Base-by-base conservation (phyloP, 2,113 vertebrate genomes). In the Seriola rivoliana region DNA sequence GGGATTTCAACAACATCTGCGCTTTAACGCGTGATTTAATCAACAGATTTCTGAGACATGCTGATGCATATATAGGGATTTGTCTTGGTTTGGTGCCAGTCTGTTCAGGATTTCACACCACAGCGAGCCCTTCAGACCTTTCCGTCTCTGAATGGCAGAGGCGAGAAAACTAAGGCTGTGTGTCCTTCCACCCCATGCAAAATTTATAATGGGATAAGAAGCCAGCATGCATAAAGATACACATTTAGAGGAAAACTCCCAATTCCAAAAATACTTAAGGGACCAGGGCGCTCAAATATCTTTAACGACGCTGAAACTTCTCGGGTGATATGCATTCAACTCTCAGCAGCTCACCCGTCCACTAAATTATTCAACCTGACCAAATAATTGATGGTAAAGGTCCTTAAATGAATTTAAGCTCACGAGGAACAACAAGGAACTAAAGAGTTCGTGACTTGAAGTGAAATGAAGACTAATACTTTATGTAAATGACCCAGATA, bases 371-470 rank as follows among this genome's bases (percentile, higher is more conserved):
- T 93, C 55, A 92, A 13, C 68, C 34, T 52, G 11, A 80, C 78
- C 77, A 82, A 93, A 92, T 93, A 90, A 92, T 90, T 91, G 25
- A 92, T 90, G 64, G 62, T 67, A 8, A 71, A 88, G 55, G 68
- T 81, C 64, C 83, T 70, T 38, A 32, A 82, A 84, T 75, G 19
- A 82, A 78, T 78, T 71, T 55, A 4, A 50, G 80, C 19, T 77
- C 23, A 80, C 2, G 17, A 34, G 19, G 59, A 32, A 38, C 21
- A 55, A 74, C 17, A 80, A 55, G 25, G 58, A 57, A 75, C n/a
- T 8, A 17, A 57, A 57, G 46, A 70, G 25, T 48, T 80, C 16
- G 16, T 17, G n/a, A 71, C 55, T 66, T 76, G 34, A 36, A 62
- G 48, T 42, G 50, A 55, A 80, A 77, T 36, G 58, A 25, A 17